These are phyloP conservation scores for Drosophila gaucha DNA, from an alignment of 2,888 invertebrate species.

Conservation along the genomic window DNA sequence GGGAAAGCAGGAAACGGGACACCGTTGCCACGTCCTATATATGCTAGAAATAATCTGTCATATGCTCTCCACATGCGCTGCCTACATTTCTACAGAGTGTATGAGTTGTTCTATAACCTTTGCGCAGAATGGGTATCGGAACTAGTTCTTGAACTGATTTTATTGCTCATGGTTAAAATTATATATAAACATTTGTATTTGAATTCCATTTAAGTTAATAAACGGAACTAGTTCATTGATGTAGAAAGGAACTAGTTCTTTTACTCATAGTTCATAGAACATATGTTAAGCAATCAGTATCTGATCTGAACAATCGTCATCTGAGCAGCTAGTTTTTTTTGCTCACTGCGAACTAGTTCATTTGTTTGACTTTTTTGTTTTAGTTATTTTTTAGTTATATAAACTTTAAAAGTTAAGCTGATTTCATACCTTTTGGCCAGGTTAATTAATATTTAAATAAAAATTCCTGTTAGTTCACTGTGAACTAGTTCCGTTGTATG, in stretches of 20 bases:
- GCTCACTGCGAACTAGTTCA: not conserved
- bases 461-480: not conserved
- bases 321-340: too few species aligned
- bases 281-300: too few species aligned
- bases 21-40: slow-evolving; percentile 6
- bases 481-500: not conserved
- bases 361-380: too few species aligned
- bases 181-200: too few species aligned
- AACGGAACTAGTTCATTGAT: not conserved
- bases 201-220: too few species aligned
- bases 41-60: slow-evolving; percentile 29
- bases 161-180: too few species aligned
- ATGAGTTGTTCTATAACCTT: not conserved
- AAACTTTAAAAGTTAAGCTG: too few species aligned
- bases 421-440: not conserved
- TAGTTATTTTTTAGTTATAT: too few species aligned
- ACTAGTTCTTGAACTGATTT: slow-evolving; percentile 5
- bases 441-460: not conserved
- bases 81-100: not conserved
- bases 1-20: slow-evolving; percentile 7
- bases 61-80: slow-evolving; percentile 17
- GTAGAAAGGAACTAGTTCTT: not conserved
- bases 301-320: too few species aligned
- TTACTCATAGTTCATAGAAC: not conserved
- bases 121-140: not conserved